Evolutionary conservation across 2,888 invertebrate species (phyloP), one percentile per base, ranked within the genome.

Genomic region (Romanomermis culicivorax): DNA sequence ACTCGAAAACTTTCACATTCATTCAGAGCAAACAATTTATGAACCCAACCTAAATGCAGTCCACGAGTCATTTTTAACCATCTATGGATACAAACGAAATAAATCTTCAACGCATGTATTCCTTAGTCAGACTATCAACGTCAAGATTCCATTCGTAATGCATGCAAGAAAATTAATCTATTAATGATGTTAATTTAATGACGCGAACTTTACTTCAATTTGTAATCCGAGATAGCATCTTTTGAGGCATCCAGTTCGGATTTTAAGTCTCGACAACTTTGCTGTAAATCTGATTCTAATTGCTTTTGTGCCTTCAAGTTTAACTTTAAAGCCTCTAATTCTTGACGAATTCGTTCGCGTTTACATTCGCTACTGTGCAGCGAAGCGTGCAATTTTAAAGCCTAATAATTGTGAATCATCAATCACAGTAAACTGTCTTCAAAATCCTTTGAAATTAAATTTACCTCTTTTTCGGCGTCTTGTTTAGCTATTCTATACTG

Each of bases 401-500:
- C 24, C 49, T 49, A 25, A 25, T 25, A n/a, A n/a, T n/a, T 17
- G 24, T n/a, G 24, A 17, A 23, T 3, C 4, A 24, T 7, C 3
- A 26, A 4, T 23, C 20, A 36, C 11, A 36, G 17, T 7, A 36
- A 17, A 36, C 36, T 36, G 17, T 36, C 11, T 36, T 36, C 36
- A 36, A 36, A 36, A 36, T 7, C 7, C 7, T 11, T 36, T 36
- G 17, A 11, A 36, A 17, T 36, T 36, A 2, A 49, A 24, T 3
- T 51, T 53, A 66, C 69, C 67, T 69, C 69, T 2, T 67, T 65
- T 27, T 67, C 68, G 43, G 63, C 60, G 49, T 66, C 62, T 2
- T 65, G 69, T 42, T 65, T 61, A n/a, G 64, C 58, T 4, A 64
- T 61, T 26, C 68, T 56, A 56, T 67, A 65, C 60, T 69, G 66